These are phyloP conservation scores for Morpho helenor DNA, from an alignment of 2,888 invertebrate genomes.

Conservation along the genomic window DNA sequence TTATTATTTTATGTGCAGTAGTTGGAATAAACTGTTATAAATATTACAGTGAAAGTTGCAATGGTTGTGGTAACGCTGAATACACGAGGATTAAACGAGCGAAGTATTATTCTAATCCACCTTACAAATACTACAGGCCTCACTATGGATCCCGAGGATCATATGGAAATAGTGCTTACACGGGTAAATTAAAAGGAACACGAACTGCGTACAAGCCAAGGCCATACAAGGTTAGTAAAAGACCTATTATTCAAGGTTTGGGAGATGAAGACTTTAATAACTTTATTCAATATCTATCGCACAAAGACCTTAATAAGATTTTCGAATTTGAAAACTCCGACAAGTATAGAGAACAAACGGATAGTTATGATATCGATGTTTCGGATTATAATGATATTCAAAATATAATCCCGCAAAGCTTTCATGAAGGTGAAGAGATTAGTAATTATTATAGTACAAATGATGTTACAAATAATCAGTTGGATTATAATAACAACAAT, in stretches of 20 bases:
- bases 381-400: background rate
- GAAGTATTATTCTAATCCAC: constrained; percentile 52
- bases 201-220: constrained; percentile 33
- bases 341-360: constrained; percentile 2
- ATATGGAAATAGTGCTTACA: too few relatives aligned
- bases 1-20: constrained; percentile 40
- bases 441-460: too few relatives aligned
- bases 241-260: constrained; percentile 48
- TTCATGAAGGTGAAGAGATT: background rate
- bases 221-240: constrained; percentile 56
- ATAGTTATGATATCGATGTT: constrained; percentile 10
- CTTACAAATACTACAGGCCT: constrained; percentile 46
- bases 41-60: constrained; percentile 23
- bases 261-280: constrained; percentile 60
- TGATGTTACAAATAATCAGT: background rate
- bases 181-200: constrained; percentile 22
- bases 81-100: constrained; percentile 53
- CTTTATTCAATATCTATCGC: constrained; percentile 57
- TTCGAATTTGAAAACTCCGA: constrained; percentile 39
- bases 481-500: background rate
- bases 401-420: background rate
- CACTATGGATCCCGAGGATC: too few relatives aligned
- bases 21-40: constrained; percentile 39
- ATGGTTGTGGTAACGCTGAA: constrained; percentile 33
- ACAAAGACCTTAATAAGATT: constrained; percentile 62